Base-by-base conservation (phyloP, 2,113 vertebrate genomes). In the Pongo abelii region DNA sequence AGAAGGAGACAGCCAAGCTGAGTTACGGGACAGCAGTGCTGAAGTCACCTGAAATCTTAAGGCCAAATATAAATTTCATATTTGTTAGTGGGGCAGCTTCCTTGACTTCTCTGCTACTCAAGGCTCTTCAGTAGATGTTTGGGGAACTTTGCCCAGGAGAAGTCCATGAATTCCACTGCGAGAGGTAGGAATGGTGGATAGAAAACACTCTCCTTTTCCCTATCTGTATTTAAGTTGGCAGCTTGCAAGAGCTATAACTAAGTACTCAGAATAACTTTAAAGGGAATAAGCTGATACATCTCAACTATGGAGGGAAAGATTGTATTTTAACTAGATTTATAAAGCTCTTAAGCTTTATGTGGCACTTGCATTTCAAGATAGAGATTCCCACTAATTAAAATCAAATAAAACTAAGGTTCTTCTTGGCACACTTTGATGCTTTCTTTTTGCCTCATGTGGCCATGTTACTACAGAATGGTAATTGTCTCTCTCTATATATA, bases 291-390 rank as follows among this genome's bases (percentile, higher is more conserved):
- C 23, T 69, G 85, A 9, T 64, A 72, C 67, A 67, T 52, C 22
- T 91, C 72, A 96, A 85, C 91, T 17, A 70, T 4, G 10, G 61
- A 77, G 77, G 16, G 32, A 92, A 91, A 52, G 32, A 74, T 27
- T 93, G 25, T 67, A 80, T 83, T 86, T 79, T 97, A 91, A 87
- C 43, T 93, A 83, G 67, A 81, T 87, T 92, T 89, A 78, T 70
- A 59, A 50, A 74, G 59, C 22, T 48, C 40, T 80, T 95, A 91
- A 22, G 23, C 55, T 84, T 74, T 75, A 40, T 84, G 48, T 78
- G 55, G 48, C 32, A 70, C 55, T 80, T 95, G 35, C 6, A 78
- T 74, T 79, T 95, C 70, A 88, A 52, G 43, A 78, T 12, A 84
- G 6, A 85, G 52, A 77, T 48, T 88, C 46, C n/a, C 16, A 81